Evolutionary conservation across 2,113 vertebrate species (phyloP).

Genomic region (cat (Felis catus)): DNA sequence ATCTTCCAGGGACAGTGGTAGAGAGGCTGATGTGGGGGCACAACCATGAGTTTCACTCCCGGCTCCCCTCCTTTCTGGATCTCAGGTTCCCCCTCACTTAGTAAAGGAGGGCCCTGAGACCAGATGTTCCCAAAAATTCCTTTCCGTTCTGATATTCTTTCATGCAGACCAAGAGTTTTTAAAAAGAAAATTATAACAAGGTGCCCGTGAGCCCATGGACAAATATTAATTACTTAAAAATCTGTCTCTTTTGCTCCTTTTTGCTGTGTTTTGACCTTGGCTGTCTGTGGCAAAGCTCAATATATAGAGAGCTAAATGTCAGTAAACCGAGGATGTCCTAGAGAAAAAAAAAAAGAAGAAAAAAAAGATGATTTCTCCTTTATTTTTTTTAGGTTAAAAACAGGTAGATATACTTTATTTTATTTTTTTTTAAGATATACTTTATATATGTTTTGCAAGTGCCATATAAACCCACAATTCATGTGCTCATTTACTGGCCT

Average conservation of each 20-base stretch:
- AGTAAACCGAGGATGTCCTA: neutral
- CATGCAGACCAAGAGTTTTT: neutral
- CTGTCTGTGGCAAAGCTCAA: too few relatives aligned
- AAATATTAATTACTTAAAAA: neutral
- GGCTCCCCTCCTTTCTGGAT: neutral
- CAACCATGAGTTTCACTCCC: neutral
- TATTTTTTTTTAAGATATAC: neutral
- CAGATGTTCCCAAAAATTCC: neutral
- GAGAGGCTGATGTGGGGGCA: neutral
- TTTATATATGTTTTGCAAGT: neutral
- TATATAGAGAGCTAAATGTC: neutral
- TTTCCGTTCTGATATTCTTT: neutral
- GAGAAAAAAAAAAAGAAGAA: too few relatives aligned
- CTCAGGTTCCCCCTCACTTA: neutral
- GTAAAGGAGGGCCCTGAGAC: neutral
- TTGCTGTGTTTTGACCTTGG: neutral
- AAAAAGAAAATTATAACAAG: neutral
- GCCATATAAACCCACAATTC: neutral
- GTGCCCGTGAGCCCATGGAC: neutral
- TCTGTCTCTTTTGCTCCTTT: neutral
- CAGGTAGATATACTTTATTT: neutral
- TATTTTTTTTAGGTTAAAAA: neutral
- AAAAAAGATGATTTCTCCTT: neutral
- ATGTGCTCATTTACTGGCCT: neutral
- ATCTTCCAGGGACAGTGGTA: fast-evolving